Evolutionary conservation across 2,797 vertebrate species (phyloP), one percentile per base, ranked within the genome.

Genomic region (Leptoclinus maculatus): DNA sequence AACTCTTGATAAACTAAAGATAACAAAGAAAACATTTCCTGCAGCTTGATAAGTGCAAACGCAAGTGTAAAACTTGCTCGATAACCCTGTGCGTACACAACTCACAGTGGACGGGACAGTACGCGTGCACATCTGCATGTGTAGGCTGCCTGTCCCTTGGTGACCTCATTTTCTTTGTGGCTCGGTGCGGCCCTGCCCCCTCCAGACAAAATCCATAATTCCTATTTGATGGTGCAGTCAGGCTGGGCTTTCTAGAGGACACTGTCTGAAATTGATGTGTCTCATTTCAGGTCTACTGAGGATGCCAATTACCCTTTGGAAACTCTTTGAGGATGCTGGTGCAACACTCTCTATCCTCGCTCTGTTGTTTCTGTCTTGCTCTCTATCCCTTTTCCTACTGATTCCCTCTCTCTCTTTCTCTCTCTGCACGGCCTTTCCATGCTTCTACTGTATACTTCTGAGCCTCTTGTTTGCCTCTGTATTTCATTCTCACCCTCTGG

Each of bases 201-300:
- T 90, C 86, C 92, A 95, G 93, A 94, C 93, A 94, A 94, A 95
- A 95, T 95, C 94, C 88, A 95, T 95, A 91, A 94, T 94, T 93
- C 92, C 89, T 93, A 94, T 94, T 93, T 94, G 92, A 95, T 91
- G 91, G 86, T 83, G 90, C 88, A 92, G 90, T 87, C 91, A 89
- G 85, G 76, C 87, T 64, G 77, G 80, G 80, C 90, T 88, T 93
- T 91, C 82, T 80, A 79, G 87, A 93, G 91, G 91, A 93, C 89
- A 90, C 90, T 83, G 90, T 78, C 87, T 93, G 88, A 93, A 94
- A 95, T 94, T 86, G 93, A 94, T 93, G 91, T 78, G 90, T 93
- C 91, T 95, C 90, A 91, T 93, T 93, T 92, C 88, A 89, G 90
- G 88, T 91, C 91, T 83, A 88, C 91, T 91, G 90, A 91, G 90